These are phyloP conservation scores for Acholoe squamosa DNA, from an alignment of 2,888 invertebrate species.

Conservation along the genomic window DNA sequence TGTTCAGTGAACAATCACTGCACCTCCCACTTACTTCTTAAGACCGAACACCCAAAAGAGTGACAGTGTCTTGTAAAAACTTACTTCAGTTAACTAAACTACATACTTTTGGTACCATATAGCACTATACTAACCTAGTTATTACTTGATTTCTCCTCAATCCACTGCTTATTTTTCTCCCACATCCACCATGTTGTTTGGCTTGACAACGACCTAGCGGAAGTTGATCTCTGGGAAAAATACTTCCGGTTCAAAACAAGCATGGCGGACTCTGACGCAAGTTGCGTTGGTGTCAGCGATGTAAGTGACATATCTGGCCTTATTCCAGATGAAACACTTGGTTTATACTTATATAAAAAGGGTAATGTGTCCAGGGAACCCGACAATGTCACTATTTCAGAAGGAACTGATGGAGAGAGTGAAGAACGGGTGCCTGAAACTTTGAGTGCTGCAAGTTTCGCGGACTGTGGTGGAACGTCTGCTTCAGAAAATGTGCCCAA, in stretches of 20 bases:
- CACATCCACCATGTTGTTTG: slow-evolving; percentile 37
- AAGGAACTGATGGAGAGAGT: not conserved
- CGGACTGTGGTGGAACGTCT: not conserved
- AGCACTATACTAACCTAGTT: not conserved
- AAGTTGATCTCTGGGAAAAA: not conserved
- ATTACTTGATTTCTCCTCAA: not conserved
- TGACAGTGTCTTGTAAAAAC: too few relatives aligned
- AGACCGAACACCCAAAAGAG: too few relatives aligned
- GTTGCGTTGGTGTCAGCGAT: not conserved
- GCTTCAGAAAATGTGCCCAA: not conserved
- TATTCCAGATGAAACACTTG: slow-evolving; percentile 1
- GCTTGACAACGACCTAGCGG: slow-evolving; percentile 59
- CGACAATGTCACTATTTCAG: not conserved
- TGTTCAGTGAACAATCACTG: too few relatives aligned
- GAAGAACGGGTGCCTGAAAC: not conserved
- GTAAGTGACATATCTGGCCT: not conserved
- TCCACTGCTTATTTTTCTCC: not conserved
- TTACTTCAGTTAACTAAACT: too few relatives aligned
- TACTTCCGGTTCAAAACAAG: slow-evolving; percentile 54
- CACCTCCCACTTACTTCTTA: too few relatives aligned
- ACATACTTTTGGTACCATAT: too few relatives aligned
- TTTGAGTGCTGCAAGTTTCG: not conserved
- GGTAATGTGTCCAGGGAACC: slow-evolving; percentile 26
- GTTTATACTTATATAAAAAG: not conserved
- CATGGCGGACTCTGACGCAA: slow-evolving; percentile 41